Evolutionary conservation across 23 tunicate species (phyloP).

Genomic region (Ascidia mentula): DNA sequence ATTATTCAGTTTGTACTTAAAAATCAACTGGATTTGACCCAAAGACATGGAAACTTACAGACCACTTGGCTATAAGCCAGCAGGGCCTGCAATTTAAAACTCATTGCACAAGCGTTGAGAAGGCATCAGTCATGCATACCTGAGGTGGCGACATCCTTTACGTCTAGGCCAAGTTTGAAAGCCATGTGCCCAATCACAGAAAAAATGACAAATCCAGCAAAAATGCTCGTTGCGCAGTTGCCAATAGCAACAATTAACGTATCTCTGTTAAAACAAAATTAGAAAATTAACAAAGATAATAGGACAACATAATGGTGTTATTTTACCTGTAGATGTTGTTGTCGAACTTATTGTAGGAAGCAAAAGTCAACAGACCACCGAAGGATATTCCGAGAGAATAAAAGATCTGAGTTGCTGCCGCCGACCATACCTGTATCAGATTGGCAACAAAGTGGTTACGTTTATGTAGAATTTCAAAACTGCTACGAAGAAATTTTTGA

Average conservation of each 20-base stretch:
- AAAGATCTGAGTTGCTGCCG: constrained; percentile 98
- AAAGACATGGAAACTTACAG: too few species aligned
- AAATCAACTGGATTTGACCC: too few species aligned
- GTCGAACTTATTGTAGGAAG: constrained; percentile 95
- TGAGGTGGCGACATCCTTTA: constrained; percentile 41
- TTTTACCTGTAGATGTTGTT: constrained; percentile 81
- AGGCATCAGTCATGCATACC: too few species aligned
- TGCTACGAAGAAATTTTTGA: too few species aligned
- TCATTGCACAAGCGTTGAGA: too few species aligned
- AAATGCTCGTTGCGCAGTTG: constrained; percentile 66
- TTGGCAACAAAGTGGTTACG: too few species aligned
- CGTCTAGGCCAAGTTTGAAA: constrained; percentile 24
- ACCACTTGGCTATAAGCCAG: too few species aligned
- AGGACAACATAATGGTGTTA: too few species aligned
- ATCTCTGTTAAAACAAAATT: constrained; percentile 39
- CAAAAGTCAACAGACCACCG: constrained; percentile 85
- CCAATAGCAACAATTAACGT: constrained; percentile 65
- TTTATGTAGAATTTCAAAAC: too few species aligned
- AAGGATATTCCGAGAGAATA: constrained; percentile 93
- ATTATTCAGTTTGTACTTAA: too few species aligned
- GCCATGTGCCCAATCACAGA: constrained; percentile 77
- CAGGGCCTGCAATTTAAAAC: too few species aligned
- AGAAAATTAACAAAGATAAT: too few species aligned
- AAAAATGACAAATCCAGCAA: constrained; percentile 37
- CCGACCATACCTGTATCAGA: constrained; percentile 82